Evolutionary conservation across 1,140 invertebrate genomes (phyloP), one percentile per base, ranked within the genome.

Genomic region (Caenorhabditis tropicalis): DNA sequence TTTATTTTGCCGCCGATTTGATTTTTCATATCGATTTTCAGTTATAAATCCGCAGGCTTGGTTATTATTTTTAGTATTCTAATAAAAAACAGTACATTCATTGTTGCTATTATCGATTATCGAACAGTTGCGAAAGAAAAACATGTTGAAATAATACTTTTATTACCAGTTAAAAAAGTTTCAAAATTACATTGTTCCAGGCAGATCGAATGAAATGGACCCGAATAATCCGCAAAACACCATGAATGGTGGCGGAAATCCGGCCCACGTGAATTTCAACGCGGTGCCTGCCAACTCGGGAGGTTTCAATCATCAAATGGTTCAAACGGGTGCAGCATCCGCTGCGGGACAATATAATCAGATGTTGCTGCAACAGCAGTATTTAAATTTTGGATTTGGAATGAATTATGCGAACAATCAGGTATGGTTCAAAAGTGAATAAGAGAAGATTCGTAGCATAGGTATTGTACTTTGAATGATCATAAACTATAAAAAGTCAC

Each of bases 291-390:
- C 65, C n/a, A 74, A 74, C 36, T 1, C 36, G 6, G 36, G 65
- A 19, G 36, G 36, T 24, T 74, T 74, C 36, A 29, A 29, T 33
- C 65, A 74, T 43, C 65, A 74, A 31, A 74, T 74, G 81, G 51
- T n/a, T 43, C 53, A 58, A 33, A 9, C 79, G 21, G 79, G 46
- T 6, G 31, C 60, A 12, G 31, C 51, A 58, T 12, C 82, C 36
- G n/a, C 33, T 33, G 58, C 49, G 7, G 80, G 48, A 31, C 82
- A 84, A 31, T 84, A 84, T 21, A 84, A 84, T 60, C 83, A 46
- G 5, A 84, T 84, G 83, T 36, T 86, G 12, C 19, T 86, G 5
- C 85, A 86, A 16, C 85, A 85, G 27, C 85, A 82, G 43, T 86
- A 86, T 31, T 16, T 86, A 29, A 86, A 86, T 24, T 74, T 74